Percentiles rank a stretch among this genome's conserved stretches.
phyloP scores from a whole-genome alignment of 1,140 invertebrate species.

The Hylaeus anthracinus region DNA sequence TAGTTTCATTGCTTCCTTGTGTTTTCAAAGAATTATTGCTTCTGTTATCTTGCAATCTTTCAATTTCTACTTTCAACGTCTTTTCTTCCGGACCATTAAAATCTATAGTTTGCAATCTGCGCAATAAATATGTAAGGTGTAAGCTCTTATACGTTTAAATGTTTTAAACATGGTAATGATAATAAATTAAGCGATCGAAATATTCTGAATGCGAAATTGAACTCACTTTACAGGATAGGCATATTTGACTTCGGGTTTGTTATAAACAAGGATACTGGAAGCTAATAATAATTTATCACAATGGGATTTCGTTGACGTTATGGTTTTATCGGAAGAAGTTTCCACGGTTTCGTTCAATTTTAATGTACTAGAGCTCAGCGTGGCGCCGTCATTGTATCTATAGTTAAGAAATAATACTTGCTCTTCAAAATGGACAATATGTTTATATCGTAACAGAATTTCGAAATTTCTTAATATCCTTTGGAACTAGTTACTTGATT shows the following conservation, averaged over 20 bases:
- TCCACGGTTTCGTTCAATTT: slow-evolving; percentile 65
- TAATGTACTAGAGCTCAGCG: slow-evolving; percentile 65
- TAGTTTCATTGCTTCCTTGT: slow-evolving; percentile 8
- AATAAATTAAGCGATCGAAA: too few relatives aligned
- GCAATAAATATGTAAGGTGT: neutral
- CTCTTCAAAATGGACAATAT: neutral
- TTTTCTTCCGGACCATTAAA: slow-evolving; percentile 1
- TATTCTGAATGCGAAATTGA: neutral
- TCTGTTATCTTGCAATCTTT: neutral
- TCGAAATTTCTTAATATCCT: neutral
- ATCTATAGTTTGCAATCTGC: slow-evolving; percentile 31
- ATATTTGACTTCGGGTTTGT: slow-evolving; percentile 77
- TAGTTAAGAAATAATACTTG: neutral
- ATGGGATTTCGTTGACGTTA: slow-evolving; percentile 66
- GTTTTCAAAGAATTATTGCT: neutral
- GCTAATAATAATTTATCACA: slow-evolving; percentile 62
- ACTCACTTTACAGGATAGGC: slow-evolving; percentile 78
- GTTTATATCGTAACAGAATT: neutral
- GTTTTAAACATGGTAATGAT: too few relatives aligned
- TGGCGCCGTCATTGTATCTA: slow-evolving; percentile 70
- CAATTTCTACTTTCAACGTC: neutral
- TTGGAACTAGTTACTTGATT: neutral
- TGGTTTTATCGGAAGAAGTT: slow-evolving; percentile 69
- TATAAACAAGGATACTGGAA: slow-evolving; percentile 63
- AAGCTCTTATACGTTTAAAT: neutral